A percentile compares a stretch with the other conserved stretches of the same genome.
Conservation (phyloP, 1,140 invertebrate genomes). For the Trichogramma pretiosum region DNA sequence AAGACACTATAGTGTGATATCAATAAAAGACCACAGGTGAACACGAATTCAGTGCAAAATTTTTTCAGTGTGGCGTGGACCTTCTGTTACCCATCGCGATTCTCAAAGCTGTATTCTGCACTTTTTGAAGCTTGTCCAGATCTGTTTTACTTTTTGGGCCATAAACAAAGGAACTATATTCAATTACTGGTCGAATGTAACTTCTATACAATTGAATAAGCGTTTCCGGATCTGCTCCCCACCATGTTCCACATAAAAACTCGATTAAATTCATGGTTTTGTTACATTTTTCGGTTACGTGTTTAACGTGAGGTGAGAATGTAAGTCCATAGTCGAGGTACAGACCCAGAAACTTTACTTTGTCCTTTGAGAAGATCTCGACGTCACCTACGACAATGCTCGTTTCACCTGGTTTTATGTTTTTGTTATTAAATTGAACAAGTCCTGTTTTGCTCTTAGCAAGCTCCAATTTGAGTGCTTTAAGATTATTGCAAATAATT, state of each 20-base stretch:
- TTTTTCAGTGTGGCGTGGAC: too few species aligned
- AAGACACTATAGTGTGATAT: too few species aligned
- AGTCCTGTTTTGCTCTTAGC: background rate
- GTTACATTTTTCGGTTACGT: background rate
- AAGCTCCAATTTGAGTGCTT: background rate
- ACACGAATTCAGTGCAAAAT: too few species aligned
- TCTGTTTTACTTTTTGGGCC: too few species aligned
- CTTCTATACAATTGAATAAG: background rate
- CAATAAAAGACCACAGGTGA: too few species aligned
- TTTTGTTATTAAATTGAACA: constrained; percentile 1
- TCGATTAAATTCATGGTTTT: background rate
- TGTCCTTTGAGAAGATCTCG: background rate
- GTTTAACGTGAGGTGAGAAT: background rate
- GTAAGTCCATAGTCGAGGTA: background rate
- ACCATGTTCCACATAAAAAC: constrained; percentile 2
- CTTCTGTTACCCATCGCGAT: too few species aligned
- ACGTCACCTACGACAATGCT: background rate
- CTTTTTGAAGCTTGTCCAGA: too few species aligned
- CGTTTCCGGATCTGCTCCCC: background rate
- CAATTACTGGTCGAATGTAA: too few species aligned
- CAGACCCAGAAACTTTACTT: background rate
- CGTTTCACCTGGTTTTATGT: background rate
- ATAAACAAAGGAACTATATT: too few species aligned
- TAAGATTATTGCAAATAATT: too few species aligned
- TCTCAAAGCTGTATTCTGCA: too few species aligned